These are phyloP conservation scores for Ditylenchus dipsaci DNA, from an alignment of 1,140 invertebrate genomes.

Conservation along the genomic window DNA sequence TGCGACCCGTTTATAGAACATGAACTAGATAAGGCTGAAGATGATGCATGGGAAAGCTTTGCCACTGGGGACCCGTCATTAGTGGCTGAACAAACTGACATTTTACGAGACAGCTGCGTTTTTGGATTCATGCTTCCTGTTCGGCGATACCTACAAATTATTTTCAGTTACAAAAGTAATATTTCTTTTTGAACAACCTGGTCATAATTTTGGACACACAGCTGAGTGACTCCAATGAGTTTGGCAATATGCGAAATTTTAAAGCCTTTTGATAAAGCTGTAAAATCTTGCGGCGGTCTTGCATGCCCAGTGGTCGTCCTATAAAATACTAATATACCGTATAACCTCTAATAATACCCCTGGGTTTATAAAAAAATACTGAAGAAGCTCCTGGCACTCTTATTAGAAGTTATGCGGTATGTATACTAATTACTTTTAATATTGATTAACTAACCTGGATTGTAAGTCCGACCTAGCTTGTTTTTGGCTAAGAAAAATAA, in stretches of 20 bases:
- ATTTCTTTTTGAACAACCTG: constrained; percentile 14
- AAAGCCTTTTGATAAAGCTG: constrained; percentile 41
- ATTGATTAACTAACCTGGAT: neutral
- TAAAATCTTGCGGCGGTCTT: constrained; percentile 37
- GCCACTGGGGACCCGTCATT: too few relatives aligned
- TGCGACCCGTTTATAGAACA: too few relatives aligned
- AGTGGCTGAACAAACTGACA: too few relatives aligned
- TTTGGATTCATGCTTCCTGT: neutral
- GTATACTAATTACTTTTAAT: too few relatives aligned
- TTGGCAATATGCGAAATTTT: constrained; percentile 48
- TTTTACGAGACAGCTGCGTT: too few relatives aligned
- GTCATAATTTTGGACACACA: constrained; percentile 51
- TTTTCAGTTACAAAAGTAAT: neutral
- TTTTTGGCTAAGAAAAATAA: neutral
- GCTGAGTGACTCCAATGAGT: constrained; percentile 42
- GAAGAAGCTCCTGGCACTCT: too few relatives aligned
- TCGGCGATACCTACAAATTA: neutral
- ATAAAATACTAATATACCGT: constrained; percentile 33
- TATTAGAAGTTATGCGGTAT: too few relatives aligned
- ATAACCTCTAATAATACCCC: too few relatives aligned
- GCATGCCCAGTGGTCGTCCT: constrained; percentile 42
- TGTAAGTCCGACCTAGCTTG: neutral
- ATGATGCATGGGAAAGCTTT: too few relatives aligned
- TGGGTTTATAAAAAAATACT: too few relatives aligned
- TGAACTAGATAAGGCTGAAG: too few relatives aligned